Base-by-base conservation (phyloP, 2,888 invertebrate genomes). In the Sialis lutaria region DNA sequence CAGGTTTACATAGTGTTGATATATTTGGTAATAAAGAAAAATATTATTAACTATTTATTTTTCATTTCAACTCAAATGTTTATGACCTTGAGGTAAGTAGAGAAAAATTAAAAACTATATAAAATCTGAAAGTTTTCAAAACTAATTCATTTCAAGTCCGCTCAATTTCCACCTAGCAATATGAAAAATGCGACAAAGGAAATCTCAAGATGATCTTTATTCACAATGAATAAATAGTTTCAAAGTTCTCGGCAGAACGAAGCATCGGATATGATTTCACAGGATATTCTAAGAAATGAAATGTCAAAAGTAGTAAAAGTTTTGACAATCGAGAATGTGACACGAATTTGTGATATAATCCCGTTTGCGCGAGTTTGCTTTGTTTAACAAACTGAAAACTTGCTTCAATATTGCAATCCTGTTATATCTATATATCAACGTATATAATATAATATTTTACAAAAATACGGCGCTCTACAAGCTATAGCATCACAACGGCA, bases 21-120 rank as follows among this genome's bases (percentile, higher is more conserved):
- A 47, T 47, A 47, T 47, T 47, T 47, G 47, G 47, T 47, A 47
- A 47, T 47, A 47, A 42, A 47, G 42, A 31, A 47, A 47, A 47
- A 47, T 47, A 22, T 22, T 22, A 22, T 22, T 22, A 22, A 22
- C 22, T 22, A 22, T 22, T 22, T 22, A 22, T 22, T 22, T 22
- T 22, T 22, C 4, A 22, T 22, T 22, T 22, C 22, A 22, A 22
- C 22, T 22, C 22, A 22, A 22, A 22, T 22, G 22, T 22, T 22
- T 22, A 22, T 22, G 22, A 22, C 22, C 22, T 22, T 22, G 22
- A 4, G 22, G 22, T 22, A 22, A 22, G 22, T 22, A 22, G 2
- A 22, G 22, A 22, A 22, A 22, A 22, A 22, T 22, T 22, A 22
- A 4, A 22, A 2, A 22, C 22, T 22, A 22, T 22, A 22, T 22